These are phyloP conservation scores for Lynx canadensis DNA, from an alignment of 2,113 vertebrate genomes.

Conservation along the genomic window DNA sequence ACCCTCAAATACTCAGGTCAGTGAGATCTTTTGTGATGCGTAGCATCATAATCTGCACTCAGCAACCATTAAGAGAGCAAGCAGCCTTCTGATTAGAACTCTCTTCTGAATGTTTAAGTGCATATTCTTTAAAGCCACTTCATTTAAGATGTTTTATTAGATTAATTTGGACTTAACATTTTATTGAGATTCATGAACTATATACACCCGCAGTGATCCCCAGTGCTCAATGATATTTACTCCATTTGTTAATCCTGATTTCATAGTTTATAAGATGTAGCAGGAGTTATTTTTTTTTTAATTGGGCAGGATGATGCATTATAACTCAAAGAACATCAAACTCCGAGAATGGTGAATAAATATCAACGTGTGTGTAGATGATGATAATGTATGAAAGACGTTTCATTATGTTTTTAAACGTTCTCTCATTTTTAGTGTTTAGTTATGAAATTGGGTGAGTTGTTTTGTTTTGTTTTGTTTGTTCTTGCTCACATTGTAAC, in stretches of 20 bases:
- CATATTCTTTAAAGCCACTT: neutral
- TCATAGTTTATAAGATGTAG: neutral
- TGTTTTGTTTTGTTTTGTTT: neutral
- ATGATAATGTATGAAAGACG: neutral
- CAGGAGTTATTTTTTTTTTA: neutral
- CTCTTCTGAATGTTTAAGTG: neutral
- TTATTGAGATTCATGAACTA: neutral
- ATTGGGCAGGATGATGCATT: neutral
- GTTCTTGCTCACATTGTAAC: neutral
- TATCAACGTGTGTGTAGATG: neutral
- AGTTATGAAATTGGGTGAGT: neutral
- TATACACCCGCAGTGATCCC: neutral
- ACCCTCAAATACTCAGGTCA: neutral
- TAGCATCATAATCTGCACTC: neutral
- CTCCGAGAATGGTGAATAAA: neutral
- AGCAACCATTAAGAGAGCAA: neutral
- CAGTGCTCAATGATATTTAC: neutral
- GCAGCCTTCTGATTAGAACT: neutral
- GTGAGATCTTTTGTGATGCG: neutral
- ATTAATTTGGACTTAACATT: neutral
- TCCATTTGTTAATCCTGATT: neutral
- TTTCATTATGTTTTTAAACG: neutral
- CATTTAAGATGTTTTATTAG: neutral
- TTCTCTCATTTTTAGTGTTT: neutral
- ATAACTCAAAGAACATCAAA: neutral